Base-by-base conservation (phyloP, 2,113 vertebrate genomes). In the Nothoprocta pentlandii region DNA sequence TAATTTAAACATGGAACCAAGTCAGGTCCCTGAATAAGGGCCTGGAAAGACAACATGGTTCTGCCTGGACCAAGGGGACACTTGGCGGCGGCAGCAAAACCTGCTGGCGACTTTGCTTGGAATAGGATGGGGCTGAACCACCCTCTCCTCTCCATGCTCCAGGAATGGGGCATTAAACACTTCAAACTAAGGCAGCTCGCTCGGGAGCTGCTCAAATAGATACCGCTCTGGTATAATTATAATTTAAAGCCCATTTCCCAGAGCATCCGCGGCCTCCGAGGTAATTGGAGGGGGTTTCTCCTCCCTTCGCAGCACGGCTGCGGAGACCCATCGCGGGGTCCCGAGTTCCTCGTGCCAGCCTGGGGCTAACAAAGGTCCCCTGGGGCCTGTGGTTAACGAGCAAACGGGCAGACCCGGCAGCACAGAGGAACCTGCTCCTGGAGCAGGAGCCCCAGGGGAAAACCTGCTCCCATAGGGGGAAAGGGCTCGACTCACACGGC, bases 211-310 rank as follows among this genome's bases (percentile, higher is more conserved):
- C 41, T 8, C 59, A 39, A 64, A 71, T 16, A 66, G 83, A 23
- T 26, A 61, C 73, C 0, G 8, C 70, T 71, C 36, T 0, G 6
- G 78, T 39, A 39, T 39, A 39, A 39, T 39, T 22, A 73, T 91
- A 73, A 93, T 89, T 93, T 91, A 82, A 80, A 87, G 49, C 74
- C 3, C 36, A 23, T 92, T 87, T 77, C 95, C 93, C 87, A 3
- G 0, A 80, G 94, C 87, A 42, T 3, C 4, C 4, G 2, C 34
- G 2, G 88, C 54, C 54, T 20, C 7, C 12, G 58, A 91, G 92
- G 78, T 93, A 69, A 96, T 93, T 93, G 92, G 73, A 70, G 53
- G 77, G 9, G 59, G 25, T 12, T 39, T 66, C 85, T 80, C 64
- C 64, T 70, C n/a, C 63, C 63, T 41, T 51, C 26, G 3, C 9